phyloP scores from a whole-genome alignment of 35 echinoderm and acorn worm species.

The Ptychodera flava region DNA sequence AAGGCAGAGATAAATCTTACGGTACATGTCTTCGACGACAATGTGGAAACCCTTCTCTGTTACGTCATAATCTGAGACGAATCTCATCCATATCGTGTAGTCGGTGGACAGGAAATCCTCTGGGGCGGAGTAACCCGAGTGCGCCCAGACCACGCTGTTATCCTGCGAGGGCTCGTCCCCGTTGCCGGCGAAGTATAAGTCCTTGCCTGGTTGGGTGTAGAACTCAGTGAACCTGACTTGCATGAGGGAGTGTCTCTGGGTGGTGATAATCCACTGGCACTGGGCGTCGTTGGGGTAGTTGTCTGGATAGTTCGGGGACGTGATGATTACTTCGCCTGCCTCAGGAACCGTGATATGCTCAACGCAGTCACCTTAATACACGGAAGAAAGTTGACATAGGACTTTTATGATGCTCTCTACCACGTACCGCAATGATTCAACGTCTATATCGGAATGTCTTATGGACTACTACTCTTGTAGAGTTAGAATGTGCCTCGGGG shows the following conservation, averaged over 20 bases:
- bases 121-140: neutral
- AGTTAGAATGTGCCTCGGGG: neutral
- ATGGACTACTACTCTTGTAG: neutral
- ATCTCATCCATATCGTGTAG: conserved; percentile 25
- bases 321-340: conserved; percentile 14
- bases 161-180: neutral
- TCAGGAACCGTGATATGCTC: conserved; percentile 15
- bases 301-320: conserved; percentile 28
- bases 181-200: conserved; percentile 9
- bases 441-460: too few relatives aligned
- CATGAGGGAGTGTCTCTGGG: neutral
- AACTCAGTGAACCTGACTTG: conserved; percentile 7
- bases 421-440: too few relatives aligned
- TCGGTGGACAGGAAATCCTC: neutral
- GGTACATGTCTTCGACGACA: conserved; percentile 17
- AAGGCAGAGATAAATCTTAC: neutral
- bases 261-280: conserved; percentile 31
- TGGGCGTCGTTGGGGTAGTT: conserved; percentile 14
- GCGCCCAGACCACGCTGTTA: conserved; percentile 8
- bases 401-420: too few relatives aligned
- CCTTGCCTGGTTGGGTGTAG: conserved; percentile 16
- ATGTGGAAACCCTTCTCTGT: conserved; percentile 11
- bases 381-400: neutral
- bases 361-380: neutral
- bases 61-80: conserved; percentile 8